A percentile compares a stretch with the other conserved stretches of the same genome.
These are phyloP conservation scores for Xenopus petersii DNA, from an alignment of 2,797 vertebrate species.

Conservation along the genomic window DNA sequence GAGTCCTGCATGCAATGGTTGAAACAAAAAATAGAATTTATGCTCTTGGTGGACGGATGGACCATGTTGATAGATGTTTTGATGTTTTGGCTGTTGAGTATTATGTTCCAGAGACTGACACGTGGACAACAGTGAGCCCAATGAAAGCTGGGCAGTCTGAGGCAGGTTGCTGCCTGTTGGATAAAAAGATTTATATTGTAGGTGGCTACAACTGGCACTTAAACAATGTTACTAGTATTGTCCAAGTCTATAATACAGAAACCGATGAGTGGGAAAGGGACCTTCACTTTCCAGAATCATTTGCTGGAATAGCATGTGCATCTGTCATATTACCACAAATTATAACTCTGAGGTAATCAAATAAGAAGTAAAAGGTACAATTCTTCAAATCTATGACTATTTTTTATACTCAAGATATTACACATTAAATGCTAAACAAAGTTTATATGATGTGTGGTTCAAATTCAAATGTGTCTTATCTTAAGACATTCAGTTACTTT, in stretches of 20 bases:
- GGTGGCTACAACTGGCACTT: conserved; percentile 98
- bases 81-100: conserved; percentile 91
- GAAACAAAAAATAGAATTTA: conserved; percentile 74
- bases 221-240: conserved; percentile 94
- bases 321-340: conserved; percentile 82
- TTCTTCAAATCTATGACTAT: not conserved
- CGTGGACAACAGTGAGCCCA: conserved; percentile 92
- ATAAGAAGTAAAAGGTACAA: not conserved
- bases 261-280: conserved; percentile 95
- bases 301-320: conserved; percentile 87
- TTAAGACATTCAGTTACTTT: too few relatives aligned
- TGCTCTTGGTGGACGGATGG: conserved; percentile 90
- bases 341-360: conserved; percentile 67
- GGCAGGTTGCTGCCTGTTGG: conserved; percentile 86
- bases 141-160: conserved; percentile 95
- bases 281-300: conserved; percentile 93
- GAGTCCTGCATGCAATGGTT: conserved; percentile 92
- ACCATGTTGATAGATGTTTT: conserved; percentile 93
- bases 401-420: not conserved
- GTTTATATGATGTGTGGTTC: not conserved
- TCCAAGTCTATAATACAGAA: conserved; percentile 94
- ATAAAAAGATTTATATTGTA: conserved; percentile 85
- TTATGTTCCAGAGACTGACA: conserved; percentile 83
- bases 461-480: too few relatives aligned
- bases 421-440: not conserved